Conservation (phyloP, 2,797 vertebrate species). For the Tangara arthus region DNA sequence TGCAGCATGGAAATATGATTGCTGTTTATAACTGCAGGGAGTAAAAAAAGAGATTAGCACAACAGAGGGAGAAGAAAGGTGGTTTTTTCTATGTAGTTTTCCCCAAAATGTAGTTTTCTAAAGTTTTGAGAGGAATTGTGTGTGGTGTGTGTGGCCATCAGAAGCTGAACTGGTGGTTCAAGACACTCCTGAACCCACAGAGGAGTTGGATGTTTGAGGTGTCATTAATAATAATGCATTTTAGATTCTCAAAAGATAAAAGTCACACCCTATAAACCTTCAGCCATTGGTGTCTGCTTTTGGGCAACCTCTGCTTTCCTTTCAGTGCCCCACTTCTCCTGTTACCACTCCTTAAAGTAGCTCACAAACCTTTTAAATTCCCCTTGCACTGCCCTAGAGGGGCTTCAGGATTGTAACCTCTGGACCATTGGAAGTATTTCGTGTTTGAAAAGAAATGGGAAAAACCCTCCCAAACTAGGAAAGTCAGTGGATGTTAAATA, state of each 20-base stretch:
- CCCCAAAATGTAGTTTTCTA: neutral
- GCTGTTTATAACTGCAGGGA: conserved; percentile 38
- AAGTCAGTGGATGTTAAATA: neutral
- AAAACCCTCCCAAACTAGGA: neutral
- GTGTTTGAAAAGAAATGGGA: neutral
- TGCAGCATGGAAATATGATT: conserved; percentile 40
- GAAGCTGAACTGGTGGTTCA: neutral
- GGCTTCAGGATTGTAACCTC: neutral
- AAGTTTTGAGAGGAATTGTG: neutral
- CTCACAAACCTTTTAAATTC: neutral
- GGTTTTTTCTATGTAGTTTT: neutral
- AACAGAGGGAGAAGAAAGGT: neutral
- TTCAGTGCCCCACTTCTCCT: neutral
- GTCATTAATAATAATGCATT: neutral
- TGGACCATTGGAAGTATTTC: neutral
- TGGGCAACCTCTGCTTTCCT: neutral
- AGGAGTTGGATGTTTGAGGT: neutral
- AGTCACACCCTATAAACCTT: neutral
- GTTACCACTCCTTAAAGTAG: neutral
- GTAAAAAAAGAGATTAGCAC: neutral
- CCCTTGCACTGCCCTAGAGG: neutral
- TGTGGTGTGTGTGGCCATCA: neutral
- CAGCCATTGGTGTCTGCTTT: neutral
- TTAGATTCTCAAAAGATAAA: neutral
- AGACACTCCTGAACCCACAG: neutral